Base-by-base conservation (phyloP, 2,113 vertebrate genomes). In the Phalacrocorax brasilianus region DNA sequence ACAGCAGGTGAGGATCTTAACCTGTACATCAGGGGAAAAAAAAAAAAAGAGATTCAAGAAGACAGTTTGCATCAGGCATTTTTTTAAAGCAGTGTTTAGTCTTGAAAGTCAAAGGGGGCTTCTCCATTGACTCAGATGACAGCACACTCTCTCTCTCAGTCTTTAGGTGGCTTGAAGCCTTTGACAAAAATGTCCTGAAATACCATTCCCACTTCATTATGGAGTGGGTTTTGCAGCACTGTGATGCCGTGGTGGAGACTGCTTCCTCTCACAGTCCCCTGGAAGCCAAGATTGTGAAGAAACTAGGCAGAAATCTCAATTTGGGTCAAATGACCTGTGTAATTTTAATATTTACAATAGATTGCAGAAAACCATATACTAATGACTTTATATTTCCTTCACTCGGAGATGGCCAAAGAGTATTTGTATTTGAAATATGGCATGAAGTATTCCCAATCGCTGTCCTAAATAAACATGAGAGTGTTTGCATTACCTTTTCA, bases 321-420 rank as follows among this genome's bases (percentile, higher is more conserved):
- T 98, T 97, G 95, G 93, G 83, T 93, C 97, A 98, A 98, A 98
- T 98, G 97, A 97, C 94, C 97, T 97, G 97, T 98, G 97, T 98
- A 98, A 98, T 98, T 98, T 97, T 96, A 97, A 94, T 97, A 97
- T 97, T 98, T 98, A 96, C 96, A 97, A 97, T 93, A 97, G 97
- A 97, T 84, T 95, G 94, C 95, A 96, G 97, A 97, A 97, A 97
- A 96, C 96, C 87, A 95, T 97, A 96, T 95, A 89, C 80, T 97
- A 96, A 97, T 97, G 95, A 93, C 91, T 94, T 97, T 95, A 80
- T 96, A 96, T 96, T 95, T 97, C 95, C 93, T 96, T 93, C 50
- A 91, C 65, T 94, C 18, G 1, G 88, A 96, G 82, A 86, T 38
- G 50, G 93, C 67, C 85, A 95, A 79, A 67, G 82, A 88, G 72